Evolutionary conservation across 2,888 invertebrate genomes (phyloP).

Genomic region (Drosophila meridiana): DNA sequence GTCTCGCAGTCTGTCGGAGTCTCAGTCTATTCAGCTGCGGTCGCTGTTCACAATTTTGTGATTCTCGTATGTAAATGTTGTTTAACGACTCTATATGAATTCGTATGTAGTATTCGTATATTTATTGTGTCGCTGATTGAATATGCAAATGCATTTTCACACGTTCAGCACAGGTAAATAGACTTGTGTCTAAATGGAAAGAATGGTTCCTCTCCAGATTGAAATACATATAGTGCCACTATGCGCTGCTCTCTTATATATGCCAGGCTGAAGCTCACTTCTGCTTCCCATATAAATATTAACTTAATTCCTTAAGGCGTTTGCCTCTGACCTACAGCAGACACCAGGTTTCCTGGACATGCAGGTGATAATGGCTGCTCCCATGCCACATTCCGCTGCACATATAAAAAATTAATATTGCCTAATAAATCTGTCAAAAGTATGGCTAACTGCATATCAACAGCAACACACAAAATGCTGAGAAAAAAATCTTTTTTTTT

Average conservation of each 20-base stretch:
- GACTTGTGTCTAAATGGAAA: slow-evolving; percentile 10
- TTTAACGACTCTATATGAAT: slow-evolving; percentile 78
- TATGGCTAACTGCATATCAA: slow-evolving; percentile 66
- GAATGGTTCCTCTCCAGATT: slow-evolving; percentile 5
- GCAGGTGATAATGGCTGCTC: slow-evolving; percentile 70
- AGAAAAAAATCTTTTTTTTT: slow-evolving; percentile 29
- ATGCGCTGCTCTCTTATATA: slow-evolving; percentile 8
- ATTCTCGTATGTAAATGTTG: slow-evolving; percentile 77
- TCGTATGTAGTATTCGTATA: slow-evolving; percentile 69
- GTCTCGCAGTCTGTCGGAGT: slow-evolving; percentile 8
- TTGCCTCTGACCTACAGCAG: slow-evolving; percentile 67
- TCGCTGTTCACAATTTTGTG: slow-evolving; percentile 67
- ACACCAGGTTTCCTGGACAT: slow-evolving; percentile 8
- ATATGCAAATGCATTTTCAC: slow-evolving; percentile 84
- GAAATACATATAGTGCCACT: not conserved
- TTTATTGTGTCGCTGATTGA: slow-evolving; percentile 82
- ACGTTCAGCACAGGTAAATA: slow-evolving; percentile 68
- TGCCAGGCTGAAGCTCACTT: slow-evolving; percentile 6
- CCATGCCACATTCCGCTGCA: slow-evolving; percentile 43
- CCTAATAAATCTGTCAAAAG: slow-evolving; percentile 80
- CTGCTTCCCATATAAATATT: slow-evolving; percentile 30
- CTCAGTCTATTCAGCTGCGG: slow-evolving; percentile 36
- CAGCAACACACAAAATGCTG: slow-evolving; percentile 41
- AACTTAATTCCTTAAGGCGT: slow-evolving; percentile 14
- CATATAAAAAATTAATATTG: slow-evolving; percentile 71